Percentiles rank a stretch among this genome's conserved stretches.
phyloP scores from a whole-genome alignment of 2,888 invertebrate genomes.

The Acrocera orbiculus region DNA sequence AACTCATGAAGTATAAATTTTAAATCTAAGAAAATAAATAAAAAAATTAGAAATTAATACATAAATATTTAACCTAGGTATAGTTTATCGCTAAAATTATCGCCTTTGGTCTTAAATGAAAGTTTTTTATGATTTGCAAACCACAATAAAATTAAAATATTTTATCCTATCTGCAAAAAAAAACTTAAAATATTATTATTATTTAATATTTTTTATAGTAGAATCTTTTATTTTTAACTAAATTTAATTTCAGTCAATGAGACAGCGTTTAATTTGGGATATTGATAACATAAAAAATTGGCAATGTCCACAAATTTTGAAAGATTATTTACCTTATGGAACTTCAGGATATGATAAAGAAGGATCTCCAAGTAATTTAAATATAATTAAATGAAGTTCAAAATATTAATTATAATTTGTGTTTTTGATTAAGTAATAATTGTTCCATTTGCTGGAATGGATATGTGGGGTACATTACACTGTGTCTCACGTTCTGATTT shows the following conservation, averaged over 20 bases:
- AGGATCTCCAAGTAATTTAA: slow-evolving; percentile 44
- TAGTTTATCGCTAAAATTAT: too few relatives aligned
- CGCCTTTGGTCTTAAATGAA: too few relatives aligned
- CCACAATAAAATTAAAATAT: neutral
- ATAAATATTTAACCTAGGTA: too few relatives aligned
- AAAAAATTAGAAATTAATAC: too few relatives aligned
- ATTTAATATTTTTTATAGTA: too few relatives aligned
- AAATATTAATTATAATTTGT: slow-evolving; percentile 1
- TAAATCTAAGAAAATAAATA: too few relatives aligned
- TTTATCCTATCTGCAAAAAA: too few relatives aligned
- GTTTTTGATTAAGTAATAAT: slow-evolving; percentile 42
- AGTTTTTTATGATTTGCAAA: too few relatives aligned
- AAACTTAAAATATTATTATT: neutral
- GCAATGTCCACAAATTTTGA: slow-evolving; percentile 51
- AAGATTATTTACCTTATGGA: slow-evolving; percentile 61
- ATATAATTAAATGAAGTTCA: neutral
- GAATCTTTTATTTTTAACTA: too few relatives aligned
- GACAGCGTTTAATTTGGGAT: slow-evolving; percentile 39
- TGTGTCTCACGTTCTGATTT: slow-evolving; percentile 53
- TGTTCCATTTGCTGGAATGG: slow-evolving; percentile 63
- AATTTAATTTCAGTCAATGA: slow-evolving; percentile 20
- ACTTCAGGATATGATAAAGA: slow-evolving; percentile 65
- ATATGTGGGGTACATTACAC: slow-evolving; percentile 65
- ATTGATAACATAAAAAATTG: slow-evolving; percentile 50
- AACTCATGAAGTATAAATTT: too few relatives aligned